Conservation (phyloP, 2,797 vertebrate genomes). For the Perdix hodgsoniae region DNA sequence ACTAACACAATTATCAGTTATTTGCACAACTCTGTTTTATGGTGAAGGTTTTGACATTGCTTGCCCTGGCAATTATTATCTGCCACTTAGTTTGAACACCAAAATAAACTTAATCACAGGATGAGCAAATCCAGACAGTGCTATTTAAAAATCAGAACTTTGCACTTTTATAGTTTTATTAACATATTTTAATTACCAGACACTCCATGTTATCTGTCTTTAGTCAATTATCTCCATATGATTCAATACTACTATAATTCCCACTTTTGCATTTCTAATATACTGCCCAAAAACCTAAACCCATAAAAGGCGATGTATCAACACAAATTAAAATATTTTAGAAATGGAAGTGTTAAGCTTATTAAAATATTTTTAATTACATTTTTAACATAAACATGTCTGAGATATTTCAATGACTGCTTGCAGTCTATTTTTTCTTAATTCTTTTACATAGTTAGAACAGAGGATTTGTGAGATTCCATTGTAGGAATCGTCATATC, state of each 20-base stretch:
- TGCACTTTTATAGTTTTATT: not conserved
- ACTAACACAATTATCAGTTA: not conserved
- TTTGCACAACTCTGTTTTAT: not conserved
- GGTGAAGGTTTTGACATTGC: not conserved
- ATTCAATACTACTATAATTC: not conserved
- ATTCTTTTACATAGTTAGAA: not conserved
- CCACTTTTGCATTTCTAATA: not conserved
- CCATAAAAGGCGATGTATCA: not conserved
- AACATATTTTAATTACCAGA: not conserved
- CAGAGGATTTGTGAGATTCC: not conserved
- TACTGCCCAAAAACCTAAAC: not conserved
- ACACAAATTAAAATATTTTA: not conserved
- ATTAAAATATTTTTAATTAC: not conserved
- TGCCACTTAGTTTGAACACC: not conserved
- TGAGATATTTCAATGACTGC: not conserved
- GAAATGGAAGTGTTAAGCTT: accelerated
- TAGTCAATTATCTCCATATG: not conserved
- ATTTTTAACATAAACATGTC: not conserved
- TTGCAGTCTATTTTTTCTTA: not conserved
- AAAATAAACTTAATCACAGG: not conserved
- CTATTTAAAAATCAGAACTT: not conserved
- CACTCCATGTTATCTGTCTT: not conserved
- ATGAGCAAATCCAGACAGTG: not conserved
- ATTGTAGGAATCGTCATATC: not conserved
- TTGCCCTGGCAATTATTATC: not conserved